phyloP scores from a whole-genome alignment of 2,888 invertebrate species.

The Rotaria socialis region DNA sequence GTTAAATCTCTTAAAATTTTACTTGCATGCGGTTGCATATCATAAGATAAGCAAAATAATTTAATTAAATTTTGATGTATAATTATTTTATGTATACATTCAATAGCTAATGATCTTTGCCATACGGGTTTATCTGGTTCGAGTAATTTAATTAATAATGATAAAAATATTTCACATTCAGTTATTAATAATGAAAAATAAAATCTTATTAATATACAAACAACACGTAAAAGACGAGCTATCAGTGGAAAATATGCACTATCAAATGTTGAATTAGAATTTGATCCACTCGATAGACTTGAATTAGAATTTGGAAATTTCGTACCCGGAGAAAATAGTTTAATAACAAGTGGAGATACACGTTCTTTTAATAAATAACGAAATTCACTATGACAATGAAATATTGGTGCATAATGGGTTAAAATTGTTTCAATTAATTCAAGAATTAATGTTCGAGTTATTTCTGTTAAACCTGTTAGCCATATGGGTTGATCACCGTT shows the following conservation, averaged over 20 bases:
- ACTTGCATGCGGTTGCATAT: slow-evolving; percentile 73
- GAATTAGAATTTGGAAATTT: slow-evolving; percentile 41
- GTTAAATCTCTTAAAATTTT: slow-evolving; percentile 81
- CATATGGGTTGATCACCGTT: slow-evolving; percentile 27
- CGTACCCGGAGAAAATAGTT: slow-evolving; percentile 88
- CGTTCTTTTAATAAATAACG: slow-evolving; percentile 87
- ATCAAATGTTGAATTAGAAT: slow-evolving; percentile 25
- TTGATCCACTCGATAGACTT: not conserved
- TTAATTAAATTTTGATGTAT: slow-evolving; percentile 79
- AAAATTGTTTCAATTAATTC: slow-evolving; percentile 34
- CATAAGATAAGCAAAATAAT: slow-evolving; percentile 68
- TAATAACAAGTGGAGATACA: slow-evolving; percentile 94
- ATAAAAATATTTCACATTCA: slow-evolving; percentile 95
- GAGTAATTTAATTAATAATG: slow-evolving; percentile 89
- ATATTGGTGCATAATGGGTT: not conserved
- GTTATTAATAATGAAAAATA: slow-evolving; percentile 69
- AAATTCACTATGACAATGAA: slow-evolving; percentile 68
- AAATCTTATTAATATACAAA: slow-evolving; percentile 45
- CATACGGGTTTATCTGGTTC: slow-evolving; percentile 92
- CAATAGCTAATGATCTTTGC: slow-evolving; percentile 88
- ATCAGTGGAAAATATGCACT: slow-evolving; percentile 43
- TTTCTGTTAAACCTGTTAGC: slow-evolving; percentile 27
- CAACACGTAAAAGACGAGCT: slow-evolving; percentile 40
- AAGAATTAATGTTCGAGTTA: slow-evolving; percentile 21
- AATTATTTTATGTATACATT: slow-evolving; percentile 88